Conservation (phyloP, 2,888 invertebrate species). For the Chironomus riparius region DNA sequence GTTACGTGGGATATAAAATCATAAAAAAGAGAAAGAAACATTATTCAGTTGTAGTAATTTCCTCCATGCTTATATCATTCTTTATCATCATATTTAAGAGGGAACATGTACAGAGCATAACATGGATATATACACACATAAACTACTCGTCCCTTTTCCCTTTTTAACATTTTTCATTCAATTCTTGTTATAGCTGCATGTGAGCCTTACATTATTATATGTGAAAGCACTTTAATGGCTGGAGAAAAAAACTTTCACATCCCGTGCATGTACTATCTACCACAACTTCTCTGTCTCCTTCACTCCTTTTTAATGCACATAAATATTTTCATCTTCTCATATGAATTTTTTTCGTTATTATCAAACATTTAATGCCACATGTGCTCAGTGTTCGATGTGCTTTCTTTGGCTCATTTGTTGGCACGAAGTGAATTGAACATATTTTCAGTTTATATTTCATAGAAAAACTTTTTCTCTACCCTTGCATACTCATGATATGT, state of each 20-base stretch:
- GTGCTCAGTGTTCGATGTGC: not conserved
- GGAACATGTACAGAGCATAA: not conserved
- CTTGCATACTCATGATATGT: too few relatives aligned
- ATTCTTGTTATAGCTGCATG: conserved; percentile 1
- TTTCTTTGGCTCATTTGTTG: not conserved
- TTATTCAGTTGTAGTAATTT: not conserved
- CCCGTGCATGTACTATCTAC: not conserved
- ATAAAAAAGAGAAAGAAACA: not conserved
- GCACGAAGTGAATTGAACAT: conserved; percentile 5
- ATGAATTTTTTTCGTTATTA: conserved; percentile 16
- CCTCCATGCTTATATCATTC: not conserved
- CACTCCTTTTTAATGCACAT: conserved; percentile 3
- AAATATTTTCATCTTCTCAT: conserved; percentile 14
- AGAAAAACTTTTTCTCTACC: not conserved
- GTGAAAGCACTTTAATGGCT: conserved; percentile 9
- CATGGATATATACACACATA: not conserved
- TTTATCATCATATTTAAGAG: conserved; percentile 9
- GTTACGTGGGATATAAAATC: too few relatives aligned
- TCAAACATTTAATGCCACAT: conserved; percentile 22
- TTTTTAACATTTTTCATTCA: not conserved
- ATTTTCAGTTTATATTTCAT: conserved; percentile 20
- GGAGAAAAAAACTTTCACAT: conserved; percentile 1
- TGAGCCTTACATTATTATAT: not conserved
- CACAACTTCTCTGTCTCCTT: not conserved
- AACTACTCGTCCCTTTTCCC: not conserved